A percentile compares a stretch with the other conserved stretches of the same genome.
Evolutionary conservation across 2,888 invertebrate genomes (phyloP).

Genomic region (Stenodema calcarata): DNA sequence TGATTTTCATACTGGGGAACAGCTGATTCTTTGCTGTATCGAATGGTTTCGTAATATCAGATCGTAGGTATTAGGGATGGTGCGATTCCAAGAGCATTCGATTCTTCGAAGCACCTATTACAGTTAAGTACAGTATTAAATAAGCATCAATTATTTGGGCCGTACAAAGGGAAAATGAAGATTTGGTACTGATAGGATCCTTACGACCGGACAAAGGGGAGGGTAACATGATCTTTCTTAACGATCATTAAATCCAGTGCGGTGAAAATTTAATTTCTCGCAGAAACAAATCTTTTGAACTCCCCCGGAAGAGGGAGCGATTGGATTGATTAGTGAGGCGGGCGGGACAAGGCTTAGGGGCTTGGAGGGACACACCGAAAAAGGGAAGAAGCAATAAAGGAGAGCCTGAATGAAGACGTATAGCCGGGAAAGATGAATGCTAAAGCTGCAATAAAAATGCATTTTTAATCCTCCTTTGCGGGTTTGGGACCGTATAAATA

Average conservation of each 20-base stretch:
- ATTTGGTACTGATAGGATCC: not conserved
- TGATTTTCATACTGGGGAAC: too few relatives aligned
- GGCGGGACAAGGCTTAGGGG: not conserved
- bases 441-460: constrained; percentile 58
- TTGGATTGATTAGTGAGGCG: constrained; percentile 11
- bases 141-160: not conserved
- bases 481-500: constrained; percentile 49
- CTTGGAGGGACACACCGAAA: not conserved
- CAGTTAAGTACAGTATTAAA: too few relatives aligned
- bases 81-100: too few relatives aligned
- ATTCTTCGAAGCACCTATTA: too few relatives aligned
- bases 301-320: not conserved
- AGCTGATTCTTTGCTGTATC: too few relatives aligned
- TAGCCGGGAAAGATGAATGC: constrained; percentile 56
- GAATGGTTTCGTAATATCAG: too few relatives aligned
- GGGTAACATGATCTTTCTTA: not conserved
- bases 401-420: constrained; percentile 55
- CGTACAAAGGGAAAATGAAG: not conserved
- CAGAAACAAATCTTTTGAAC: constrained; percentile 1
- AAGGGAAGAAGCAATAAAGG: constrained; percentile 35
- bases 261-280: constrained; percentile 20
- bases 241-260: not conserved
- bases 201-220: not conserved
- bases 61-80: too few relatives aligned
- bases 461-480: constrained; percentile 54